Conservation (phyloP, 1,140 invertebrate species). For the Phymastichus coffea region DNA sequence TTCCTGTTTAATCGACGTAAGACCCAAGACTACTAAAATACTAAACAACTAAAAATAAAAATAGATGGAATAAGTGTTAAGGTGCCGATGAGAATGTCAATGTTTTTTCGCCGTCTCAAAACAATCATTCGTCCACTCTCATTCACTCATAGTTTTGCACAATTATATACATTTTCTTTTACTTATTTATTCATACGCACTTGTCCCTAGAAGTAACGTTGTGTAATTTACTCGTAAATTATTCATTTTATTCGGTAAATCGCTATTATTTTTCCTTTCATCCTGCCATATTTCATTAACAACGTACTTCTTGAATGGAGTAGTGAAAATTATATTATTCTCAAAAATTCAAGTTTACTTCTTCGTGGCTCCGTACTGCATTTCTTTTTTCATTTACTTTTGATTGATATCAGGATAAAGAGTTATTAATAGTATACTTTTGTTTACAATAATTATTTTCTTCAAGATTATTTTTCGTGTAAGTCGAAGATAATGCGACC, state of each 20-base stretch:
- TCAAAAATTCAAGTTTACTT: too few relatives aligned
- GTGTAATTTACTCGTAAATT: slow-evolving; percentile 42
- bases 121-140: slow-evolving; percentile 9
- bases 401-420: slow-evolving; percentile 30
- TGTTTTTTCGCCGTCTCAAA: slow-evolving; percentile 12
- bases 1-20: slow-evolving; percentile 33
- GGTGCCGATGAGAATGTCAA: slow-evolving; percentile 38
- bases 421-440: slow-evolving; percentile 48
- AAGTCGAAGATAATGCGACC: too few relatives aligned
- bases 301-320: slow-evolving; percentile 44
- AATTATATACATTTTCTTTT: slow-evolving; percentile 35
- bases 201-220: slow-evolving; percentile 50
- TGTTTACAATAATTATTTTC: slow-evolving; percentile 45
- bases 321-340: too few relatives aligned
- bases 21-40: slow-evolving; percentile 17
- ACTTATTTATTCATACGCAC: slow-evolving; percentile 41
- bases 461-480: slow-evolving; percentile 42
- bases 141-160: slow-evolving; percentile 36
- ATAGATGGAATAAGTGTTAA: slow-evolving; percentile 43
- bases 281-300: slow-evolving; percentile 47
- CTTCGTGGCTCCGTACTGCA: slow-evolving; percentile 37
- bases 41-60: slow-evolving; percentile 15
- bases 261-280: slow-evolving; percentile 43
- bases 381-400: slow-evolving; percentile 24
- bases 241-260: slow-evolving; percentile 50